Base-by-base conservation (phyloP, 2,888 invertebrate genomes). In the Andrena camellia region DNA sequence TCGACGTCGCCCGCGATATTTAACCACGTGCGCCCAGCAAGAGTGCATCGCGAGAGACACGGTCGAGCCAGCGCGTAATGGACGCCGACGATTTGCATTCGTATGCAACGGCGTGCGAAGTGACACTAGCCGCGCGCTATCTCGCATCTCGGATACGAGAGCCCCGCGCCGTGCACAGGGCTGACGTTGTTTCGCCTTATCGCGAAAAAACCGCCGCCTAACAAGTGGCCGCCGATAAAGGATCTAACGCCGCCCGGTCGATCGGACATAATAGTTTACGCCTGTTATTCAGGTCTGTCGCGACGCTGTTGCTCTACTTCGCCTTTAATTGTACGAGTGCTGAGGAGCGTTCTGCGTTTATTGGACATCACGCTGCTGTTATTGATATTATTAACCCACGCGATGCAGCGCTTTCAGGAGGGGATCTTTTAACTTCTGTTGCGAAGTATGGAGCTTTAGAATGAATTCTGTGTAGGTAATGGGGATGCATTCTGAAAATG, bases 31-130 rank as follows among this genome's bases (percentile, higher is more conserved):
- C 26, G 54, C 59, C 13, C 71, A 71, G 77, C 64, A 68, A 72
- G 73, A 83, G 71, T 57, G 76, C 29, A 82, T 69, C 77, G 76
- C 64, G 48, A 59, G 50, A 67, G 54, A 70, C 66, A 60, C 77
- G 62, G 72, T 60, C 66, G 77, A 71, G 79, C 75, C 68, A 29
- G 48, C 13, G 64, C 64, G 35, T 69, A 69, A 76, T 70, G 71
- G 68, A 67, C 48, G 64, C 48, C 50, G 75, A 66, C 66, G 71
- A 77, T 78, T 81, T 73, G 64, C 78, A 79, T 70, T 81, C 48
- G 52, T 26, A 66, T 66, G 68, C 66, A 79, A 50, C 73, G 26
- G 35, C 48, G 35, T 64, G 69, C 73, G 33, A 74, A 74, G 48
- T 79, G 66, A 69, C 66, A 74, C 73, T 78, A 57, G 73, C 64